Base-by-base conservation (phyloP, 2,888 invertebrate species). In the Zeuzera pyrina region DNA sequence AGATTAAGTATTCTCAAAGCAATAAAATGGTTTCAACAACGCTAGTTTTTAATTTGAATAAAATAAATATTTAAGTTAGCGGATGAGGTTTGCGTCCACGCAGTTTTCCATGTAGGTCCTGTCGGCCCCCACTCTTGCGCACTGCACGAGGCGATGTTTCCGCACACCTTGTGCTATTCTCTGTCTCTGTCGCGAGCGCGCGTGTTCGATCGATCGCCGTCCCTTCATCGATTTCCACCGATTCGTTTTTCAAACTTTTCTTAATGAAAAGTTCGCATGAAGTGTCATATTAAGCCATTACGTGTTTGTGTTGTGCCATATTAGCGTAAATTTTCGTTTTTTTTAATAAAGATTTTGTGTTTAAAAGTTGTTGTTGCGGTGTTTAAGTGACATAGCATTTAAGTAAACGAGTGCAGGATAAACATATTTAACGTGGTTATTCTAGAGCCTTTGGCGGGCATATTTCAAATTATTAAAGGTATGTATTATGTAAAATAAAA, bases 181-280 rank as follows among this genome's bases (percentile, higher is more conserved):
- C 66, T 57, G 62, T 71, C 65, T 53, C 57, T 48, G 59, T 57
- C 63, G 53, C 57, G 62, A 54, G 50, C 63, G 66, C 69, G 67
- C 62, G 61, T 63, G 65, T 64, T 63, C 63, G 48, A 63, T 59
- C 50, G 53, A 59, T 52, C 46, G 42, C 60, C 56, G 59, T 53
- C 52, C 30, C 33, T 29, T 29, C 23, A 26, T 23, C 36, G 36
- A 34, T 33, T 29, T 19, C 10, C 15, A 28, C 26, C 60, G 54
- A 66, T 56, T 59, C 52, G 61, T 66, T 74, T 64, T 50, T 55
- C 63, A 52, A 44, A 57, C 69, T 78, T 78, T 78, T 76, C 76
- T 77, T 54, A 72, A 76, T 77, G 78, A 79, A 78, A 78, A 79
- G 73, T 66, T 41, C 41, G 56, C 50, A 53, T 53, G 48, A 46